Percentiles rank a stretch among this genome's conserved stretches.
Evolutionary conservation across 2,797 vertebrate genomes (phyloP).

Genomic region (Sternotherus odoratus): DNA sequence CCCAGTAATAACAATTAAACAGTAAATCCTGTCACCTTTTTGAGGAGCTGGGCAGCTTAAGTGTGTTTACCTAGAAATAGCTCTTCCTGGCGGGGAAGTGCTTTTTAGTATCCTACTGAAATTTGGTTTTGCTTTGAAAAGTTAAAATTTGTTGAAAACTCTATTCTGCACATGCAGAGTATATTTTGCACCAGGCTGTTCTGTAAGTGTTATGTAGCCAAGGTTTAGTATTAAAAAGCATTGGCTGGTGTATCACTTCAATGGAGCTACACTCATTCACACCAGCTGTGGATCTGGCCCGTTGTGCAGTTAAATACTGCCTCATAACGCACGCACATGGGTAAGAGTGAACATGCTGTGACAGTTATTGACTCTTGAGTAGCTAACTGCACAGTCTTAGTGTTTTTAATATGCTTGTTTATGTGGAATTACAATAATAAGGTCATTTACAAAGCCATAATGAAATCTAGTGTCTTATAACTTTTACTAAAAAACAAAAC

Average conservation of each 20-base stretch:
- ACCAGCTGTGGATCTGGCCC: conserved; percentile 26
- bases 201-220: rapidly evolving
- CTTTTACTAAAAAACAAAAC: not conserved
- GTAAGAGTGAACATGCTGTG: not conserved
- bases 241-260: not conserved
- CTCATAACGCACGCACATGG: rapidly evolving
- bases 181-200: rapidly evolving
- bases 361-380: not conserved
- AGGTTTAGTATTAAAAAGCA: not conserved
- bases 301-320: not conserved
- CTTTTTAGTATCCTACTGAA: not conserved
- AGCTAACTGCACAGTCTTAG: not conserved
- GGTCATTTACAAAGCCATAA: not conserved
- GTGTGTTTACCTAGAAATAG: not conserved
- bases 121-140: not conserved
- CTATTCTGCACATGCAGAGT: not conserved
- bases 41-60: not conserved
- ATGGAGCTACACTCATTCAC: not conserved
- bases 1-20: no score
- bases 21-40: not conserved
- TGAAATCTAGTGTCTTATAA: not conserved
- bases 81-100: not conserved
- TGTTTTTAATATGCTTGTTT: conserved; percentile 33
- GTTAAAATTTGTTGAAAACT: not conserved
- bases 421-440: not conserved